A percentile compares a stretch with the other conserved stretches of the same genome.
These are phyloP conservation scores for Tipula lateralis DNA, from an alignment of 2,888 invertebrate genomes.

Conservation along the genomic window DNA sequence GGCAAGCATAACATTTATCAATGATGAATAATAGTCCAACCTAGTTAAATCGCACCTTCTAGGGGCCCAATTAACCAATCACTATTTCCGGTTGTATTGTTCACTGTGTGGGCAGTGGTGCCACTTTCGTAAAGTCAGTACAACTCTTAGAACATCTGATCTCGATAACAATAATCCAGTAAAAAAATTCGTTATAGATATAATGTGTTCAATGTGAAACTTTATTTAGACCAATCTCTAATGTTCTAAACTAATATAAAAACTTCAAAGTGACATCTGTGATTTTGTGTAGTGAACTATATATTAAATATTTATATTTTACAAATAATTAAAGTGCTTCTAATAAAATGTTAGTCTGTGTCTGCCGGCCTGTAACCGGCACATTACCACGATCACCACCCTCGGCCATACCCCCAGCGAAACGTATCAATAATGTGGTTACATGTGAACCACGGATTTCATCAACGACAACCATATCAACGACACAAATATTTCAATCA, in stretches of 20 bases:
- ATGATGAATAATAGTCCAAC: too few species aligned
- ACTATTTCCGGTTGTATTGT: too few species aligned
- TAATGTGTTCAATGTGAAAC: neutral
- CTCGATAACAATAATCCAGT: too few species aligned
- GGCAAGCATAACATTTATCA: too few species aligned
- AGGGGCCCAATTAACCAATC: too few species aligned
- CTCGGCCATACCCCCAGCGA: conserved; percentile 41
- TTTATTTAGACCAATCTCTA: neutral
- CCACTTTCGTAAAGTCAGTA: too few species aligned
- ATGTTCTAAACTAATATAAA: neutral
- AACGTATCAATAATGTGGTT: conserved; percentile 41
- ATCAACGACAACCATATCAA: conserved; percentile 32
- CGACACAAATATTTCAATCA: conserved; percentile 33
- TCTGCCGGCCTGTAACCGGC: conserved; percentile 49
- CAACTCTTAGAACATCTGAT: too few species aligned
- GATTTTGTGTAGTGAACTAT: conserved; percentile 2
- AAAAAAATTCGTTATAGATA: too few species aligned
- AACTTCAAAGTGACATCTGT: conserved; percentile 31
- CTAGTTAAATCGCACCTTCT: too few species aligned
- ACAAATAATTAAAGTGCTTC: neutral
- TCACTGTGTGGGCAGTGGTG: too few species aligned
- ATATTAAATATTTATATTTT: neutral
- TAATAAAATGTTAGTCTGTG: conserved; percentile 46
- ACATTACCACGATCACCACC: conserved; percentile 49
- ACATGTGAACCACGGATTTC: conserved; percentile 47